phyloP scores from a whole-genome alignment of 2,797 vertebrate genomes.

The Macropodus opercularis region DNA sequence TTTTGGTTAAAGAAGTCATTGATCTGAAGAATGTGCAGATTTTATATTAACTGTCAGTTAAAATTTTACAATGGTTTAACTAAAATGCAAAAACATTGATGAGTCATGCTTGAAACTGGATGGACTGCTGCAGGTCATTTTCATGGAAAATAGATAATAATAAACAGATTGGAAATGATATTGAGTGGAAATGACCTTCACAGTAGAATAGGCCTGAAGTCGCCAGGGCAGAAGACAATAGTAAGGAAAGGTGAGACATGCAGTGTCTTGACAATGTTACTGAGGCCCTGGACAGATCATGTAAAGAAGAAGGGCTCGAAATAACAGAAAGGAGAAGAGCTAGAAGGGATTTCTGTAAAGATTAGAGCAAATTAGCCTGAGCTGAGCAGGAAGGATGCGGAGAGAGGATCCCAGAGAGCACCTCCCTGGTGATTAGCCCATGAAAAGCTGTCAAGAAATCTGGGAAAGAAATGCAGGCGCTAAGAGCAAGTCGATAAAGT shows the following conservation, averaged over 20 bases:
- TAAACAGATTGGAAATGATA: background rate
- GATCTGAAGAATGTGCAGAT: too few species aligned
- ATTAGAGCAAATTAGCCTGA: conserved; percentile 59
- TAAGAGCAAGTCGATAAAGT: conserved; percentile 20
- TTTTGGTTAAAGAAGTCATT: too few species aligned
- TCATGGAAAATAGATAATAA: background rate
- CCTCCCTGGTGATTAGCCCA: conserved; percentile 43
- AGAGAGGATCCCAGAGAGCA: conserved; percentile 30
- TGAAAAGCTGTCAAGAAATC: conserved; percentile 35
- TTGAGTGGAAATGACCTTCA: background rate
- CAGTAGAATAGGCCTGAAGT: background rate
- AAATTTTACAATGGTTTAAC: too few species aligned
- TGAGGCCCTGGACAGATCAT: conserved; percentile 8
- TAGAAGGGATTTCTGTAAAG: conserved; percentile 56
- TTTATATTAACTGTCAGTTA: too few species aligned
- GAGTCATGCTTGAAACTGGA: background rate
- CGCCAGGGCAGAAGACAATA: background rate
- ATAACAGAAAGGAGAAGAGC: conserved; percentile 28
- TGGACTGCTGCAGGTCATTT: background rate
- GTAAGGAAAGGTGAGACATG: background rate
- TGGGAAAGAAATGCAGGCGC: conserved; percentile 7
- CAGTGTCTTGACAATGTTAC: background rate
- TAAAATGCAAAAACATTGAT: too few species aligned
- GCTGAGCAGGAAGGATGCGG: conserved; percentile 33
- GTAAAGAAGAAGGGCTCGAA: conserved; percentile 23